Percentiles rank a stretch among this genome's conserved stretches.
Evolutionary conservation across 1,140 invertebrate species (phyloP).

Genomic region (Chrysomallon squamiferum): DNA sequence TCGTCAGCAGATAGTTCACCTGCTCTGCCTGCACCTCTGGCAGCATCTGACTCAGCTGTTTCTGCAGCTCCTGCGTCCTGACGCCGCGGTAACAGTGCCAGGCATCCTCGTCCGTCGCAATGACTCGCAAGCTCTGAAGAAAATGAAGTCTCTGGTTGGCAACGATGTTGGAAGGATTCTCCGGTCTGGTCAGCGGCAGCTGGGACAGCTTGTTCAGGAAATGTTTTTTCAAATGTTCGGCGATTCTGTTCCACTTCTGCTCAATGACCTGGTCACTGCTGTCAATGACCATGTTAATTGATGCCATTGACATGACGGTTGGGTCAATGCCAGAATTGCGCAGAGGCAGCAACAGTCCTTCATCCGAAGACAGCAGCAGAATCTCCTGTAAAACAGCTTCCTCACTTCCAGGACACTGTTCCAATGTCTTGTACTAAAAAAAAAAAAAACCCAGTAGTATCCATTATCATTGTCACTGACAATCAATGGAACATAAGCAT

Average conservation of each 20-base stretch:
- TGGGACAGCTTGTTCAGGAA: conserved; percentile 40
- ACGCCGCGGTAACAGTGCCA: conserved; percentile 37
- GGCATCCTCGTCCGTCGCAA: conserved; percentile 47
- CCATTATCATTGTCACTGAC: too few species aligned
- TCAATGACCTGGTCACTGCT: conserved; percentile 43
- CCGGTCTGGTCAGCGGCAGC: conserved; percentile 29
- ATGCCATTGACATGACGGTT: conserved; percentile 40
- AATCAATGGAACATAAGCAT: too few species aligned
- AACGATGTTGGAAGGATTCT: conserved; percentile 4
- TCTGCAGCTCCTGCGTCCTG: conserved; percentile 47
- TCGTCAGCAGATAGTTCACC: conserved; percentile 43
- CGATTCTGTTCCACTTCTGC: conserved; percentile 32
- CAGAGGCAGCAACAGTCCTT: conserved; percentile 50
- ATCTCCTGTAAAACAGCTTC: conserved; percentile 53
- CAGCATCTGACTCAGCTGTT: conserved; percentile 44
- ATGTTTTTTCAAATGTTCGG: conserved; percentile 27
- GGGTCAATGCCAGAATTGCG: conserved; percentile 21
- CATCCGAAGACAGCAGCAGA: conserved; percentile 44
- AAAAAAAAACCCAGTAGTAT: background rate
- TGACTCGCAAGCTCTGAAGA: conserved; percentile 45
- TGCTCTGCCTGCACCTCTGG: conserved; percentile 41
- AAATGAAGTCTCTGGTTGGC: conserved; percentile 38
- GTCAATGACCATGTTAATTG: conserved; percentile 50
- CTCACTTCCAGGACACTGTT: conserved; percentile 51
- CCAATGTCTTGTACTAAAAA: conserved; percentile 37